Conservation (phyloP, 2,797 vertebrate species). For the Peromyscus nudipes region DNA sequence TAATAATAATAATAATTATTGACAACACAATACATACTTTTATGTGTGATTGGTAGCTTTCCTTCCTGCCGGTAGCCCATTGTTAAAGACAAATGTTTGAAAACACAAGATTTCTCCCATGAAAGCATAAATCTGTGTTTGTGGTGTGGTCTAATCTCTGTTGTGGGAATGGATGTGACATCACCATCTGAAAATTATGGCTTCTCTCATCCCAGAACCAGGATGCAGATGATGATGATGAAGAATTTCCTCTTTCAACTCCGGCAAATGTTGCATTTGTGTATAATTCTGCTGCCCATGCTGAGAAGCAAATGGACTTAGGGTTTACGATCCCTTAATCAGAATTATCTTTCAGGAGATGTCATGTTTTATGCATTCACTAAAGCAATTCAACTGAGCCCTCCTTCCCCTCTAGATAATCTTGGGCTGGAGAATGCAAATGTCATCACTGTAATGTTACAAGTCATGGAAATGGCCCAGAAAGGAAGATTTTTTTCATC, state of each 20-base stretch:
- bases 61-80: slow-evolving; percentile 44
- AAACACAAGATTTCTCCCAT: slow-evolving; percentile 49
- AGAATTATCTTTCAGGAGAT: slow-evolving; percentile 62
- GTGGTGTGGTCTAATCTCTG: slow-evolving; percentile 59
- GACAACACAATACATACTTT: not conserved
- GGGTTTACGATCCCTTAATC: slow-evolving; percentile 41
- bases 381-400: slow-evolving; percentile 54
- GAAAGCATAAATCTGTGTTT: slow-evolving; percentile 71
- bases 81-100: slow-evolving; percentile 69
- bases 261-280: slow-evolving; percentile 43
- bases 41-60: not conserved
- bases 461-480: slow-evolving; percentile 76
- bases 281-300: slow-evolving; percentile 34
- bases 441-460: slow-evolving; percentile 72
- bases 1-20: not conserved
- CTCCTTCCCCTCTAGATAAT: slow-evolving; percentile 64
- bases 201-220: slow-evolving; percentile 54
- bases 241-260: slow-evolving; percentile 36
- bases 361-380: slow-evolving; percentile 50
- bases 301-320: slow-evolving; percentile 53
- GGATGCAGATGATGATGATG: not conserved
- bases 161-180: slow-evolving; percentile 58
- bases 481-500: slow-evolving; percentile 76
- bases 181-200: slow-evolving; percentile 61
- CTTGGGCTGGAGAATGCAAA: slow-evolving; percentile 79